Percentiles rank a stretch among this genome's conserved stretches.
Evolutionary conservation across 2,888 invertebrate genomes (phyloP).

Genomic region (Apamea sordens): DNA sequence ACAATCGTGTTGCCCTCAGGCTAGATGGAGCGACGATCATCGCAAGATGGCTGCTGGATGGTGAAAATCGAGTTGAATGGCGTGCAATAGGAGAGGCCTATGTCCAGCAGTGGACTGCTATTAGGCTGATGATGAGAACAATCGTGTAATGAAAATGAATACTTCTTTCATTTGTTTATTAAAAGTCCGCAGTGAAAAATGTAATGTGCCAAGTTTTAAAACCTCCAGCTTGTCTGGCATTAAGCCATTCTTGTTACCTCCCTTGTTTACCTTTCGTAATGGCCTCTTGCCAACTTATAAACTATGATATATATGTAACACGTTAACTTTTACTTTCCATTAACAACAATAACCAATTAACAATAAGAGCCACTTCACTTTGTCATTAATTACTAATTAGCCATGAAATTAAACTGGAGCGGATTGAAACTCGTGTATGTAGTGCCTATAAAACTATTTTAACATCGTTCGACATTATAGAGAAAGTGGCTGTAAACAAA

Average conservation of each 20-base stretch:
- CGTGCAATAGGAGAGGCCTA: too few species aligned
- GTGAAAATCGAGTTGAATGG: too few species aligned
- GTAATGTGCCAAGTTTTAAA: constrained; percentile 64
- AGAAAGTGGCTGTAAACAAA: constrained; percentile 24
- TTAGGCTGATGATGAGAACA: too few species aligned
- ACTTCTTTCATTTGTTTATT: constrained; percentile 21
- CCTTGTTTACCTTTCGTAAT: constrained; percentile 67
- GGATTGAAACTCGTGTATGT: background rate
- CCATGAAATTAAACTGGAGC: constrained; percentile 15
- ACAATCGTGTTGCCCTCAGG: too few species aligned
- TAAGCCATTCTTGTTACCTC: constrained; percentile 70
- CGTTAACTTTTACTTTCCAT: constrained; percentile 51
- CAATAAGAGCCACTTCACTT: constrained; percentile 25
- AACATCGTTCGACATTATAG: background rate
- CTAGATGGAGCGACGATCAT: too few species aligned
- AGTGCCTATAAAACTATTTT: constrained; percentile 30
- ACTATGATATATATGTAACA: constrained; percentile 48
- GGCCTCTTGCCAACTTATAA: constrained; percentile 64
- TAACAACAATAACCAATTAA: constrained; percentile 38
- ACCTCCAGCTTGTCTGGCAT: constrained; percentile 66
- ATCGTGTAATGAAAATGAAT: constrained; percentile 8
- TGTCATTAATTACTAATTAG: constrained; percentile 20
- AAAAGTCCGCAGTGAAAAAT: constrained; percentile 50
- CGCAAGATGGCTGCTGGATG: too few species aligned
- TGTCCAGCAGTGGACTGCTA: too few species aligned